Evolutionary conservation across 2,113 vertebrate species (phyloP), one percentile per base, ranked within the genome.

Genomic region (Lates calcarifer): DNA sequence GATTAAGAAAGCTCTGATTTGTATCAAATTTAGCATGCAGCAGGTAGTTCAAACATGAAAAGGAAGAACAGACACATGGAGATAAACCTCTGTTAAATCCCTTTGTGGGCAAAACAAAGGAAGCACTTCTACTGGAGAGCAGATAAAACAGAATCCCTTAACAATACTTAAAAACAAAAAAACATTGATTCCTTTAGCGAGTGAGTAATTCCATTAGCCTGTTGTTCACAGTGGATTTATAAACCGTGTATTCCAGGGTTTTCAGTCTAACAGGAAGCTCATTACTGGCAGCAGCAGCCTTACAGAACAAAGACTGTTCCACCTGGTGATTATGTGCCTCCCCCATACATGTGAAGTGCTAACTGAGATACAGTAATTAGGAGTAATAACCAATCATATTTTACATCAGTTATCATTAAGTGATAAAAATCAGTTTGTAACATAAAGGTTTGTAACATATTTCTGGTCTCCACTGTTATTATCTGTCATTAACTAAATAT

Each of bases 191-290:
- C 17, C 18, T 35, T 49, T 5, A 22, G 15, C 4, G 47, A 31
- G 26, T 41, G 35, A 41, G 15, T 9, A 14, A 37, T 12, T 70
- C 2, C 14, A 56, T 39, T 35, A 41, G 22, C 7, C 24, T 41
- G 2, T 56, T 70, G 43, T 71, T 57, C n/a, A 43, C 24, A 29
- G 17, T 43, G 15, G 18, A 57, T 71, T 43, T 29, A 29, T 29
- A 6, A 4, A 47, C 31, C 3, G 4, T 55, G 18, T 33, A 15
- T 37, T 24, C 22, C 6, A 24, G 29, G 45, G 31, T 33, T 69
- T 55, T 68, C 49, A 51, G 66, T 51, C 20, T 51, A 35, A 15
- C 20, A 53, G 29, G 49, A 35, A 68, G 66, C 47, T 53, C 45
- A 68, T 53, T 55, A 55, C 28, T 31, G 20, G 4, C 17, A 24